Percentiles rank a stretch among this genome's conserved stretches.
Evolutionary conservation across 1,140 invertebrate species (phyloP).

Genomic region (Scaptomyza hsui): DNA sequence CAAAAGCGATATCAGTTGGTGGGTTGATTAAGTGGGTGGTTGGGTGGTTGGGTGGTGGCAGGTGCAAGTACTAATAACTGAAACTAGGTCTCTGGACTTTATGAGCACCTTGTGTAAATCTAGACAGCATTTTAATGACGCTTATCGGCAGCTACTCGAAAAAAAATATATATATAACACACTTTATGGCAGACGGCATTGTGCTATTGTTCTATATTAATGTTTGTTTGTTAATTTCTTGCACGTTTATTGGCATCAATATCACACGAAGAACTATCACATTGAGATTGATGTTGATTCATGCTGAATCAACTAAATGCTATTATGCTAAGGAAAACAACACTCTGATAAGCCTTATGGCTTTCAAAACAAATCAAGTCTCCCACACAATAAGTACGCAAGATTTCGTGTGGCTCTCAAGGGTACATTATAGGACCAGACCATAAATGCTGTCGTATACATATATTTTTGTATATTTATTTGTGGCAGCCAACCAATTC

Average conservation of each 20-base stretch:
- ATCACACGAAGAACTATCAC: neutral
- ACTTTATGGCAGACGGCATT: conserved; percentile 41
- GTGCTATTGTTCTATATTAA: conserved; percentile 24
- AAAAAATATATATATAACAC: conserved; percentile 35
- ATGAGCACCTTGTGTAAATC: conserved; percentile 65
- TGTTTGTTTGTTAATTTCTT: conserved; percentile 2
- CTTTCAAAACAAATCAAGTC: neutral
- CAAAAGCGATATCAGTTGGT: neutral
- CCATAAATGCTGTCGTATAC: conserved; percentile 19
- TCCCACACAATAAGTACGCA: conserved; percentile 9
- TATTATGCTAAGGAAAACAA: conserved; percentile 23
- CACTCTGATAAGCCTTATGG: conserved; percentile 5
- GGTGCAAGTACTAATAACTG: neutral
- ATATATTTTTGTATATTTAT: conserved; percentile 9
- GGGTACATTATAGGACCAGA: neutral
- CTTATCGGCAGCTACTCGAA: conserved; percentile 63
- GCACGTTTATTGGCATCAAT: neutral
- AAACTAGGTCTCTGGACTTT: conserved; percentile 21
- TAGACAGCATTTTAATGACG: conserved; percentile 47
- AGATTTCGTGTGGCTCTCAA: too few species aligned
- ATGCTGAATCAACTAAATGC: neutral
- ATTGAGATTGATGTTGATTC: neutral
- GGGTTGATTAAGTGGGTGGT: neutral
- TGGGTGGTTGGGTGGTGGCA: neutral
- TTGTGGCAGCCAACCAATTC: conserved; percentile 42